Evolutionary conservation across 1,140 invertebrate species (phyloP), one percentile per base, ranked within the genome.

Genomic region (Papilio xuthus): DNA sequence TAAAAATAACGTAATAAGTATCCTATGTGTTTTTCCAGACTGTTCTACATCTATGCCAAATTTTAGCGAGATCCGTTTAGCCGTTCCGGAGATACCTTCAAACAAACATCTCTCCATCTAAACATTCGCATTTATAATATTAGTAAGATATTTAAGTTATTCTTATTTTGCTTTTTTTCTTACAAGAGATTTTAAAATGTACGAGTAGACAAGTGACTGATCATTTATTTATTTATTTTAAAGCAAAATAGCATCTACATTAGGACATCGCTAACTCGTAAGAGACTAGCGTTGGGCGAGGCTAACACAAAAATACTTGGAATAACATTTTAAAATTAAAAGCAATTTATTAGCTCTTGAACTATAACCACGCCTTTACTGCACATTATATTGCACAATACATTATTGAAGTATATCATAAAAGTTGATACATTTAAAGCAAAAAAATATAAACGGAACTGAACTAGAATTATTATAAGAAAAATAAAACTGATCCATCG

Each of bases 341-440:
- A 42, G 8, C 41, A 13, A 47, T 42, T 47, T 70, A 70, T 70
- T 41, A 42, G n/a, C 41, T 28, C 28, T 72, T 26, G 47, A 72
- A 47, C 42, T 47, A 72, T 32, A 9, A 12, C 70, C 70, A 47
- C 70, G n/a, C 41, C 70, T 47, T n/a, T 41, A 70, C 32, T 70
- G 13, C 7, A n/a, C n/a, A n/a, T 28, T 32, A 32, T 2, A 70
- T 41, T 70, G 15, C 12, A 42, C 23, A 72, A 72, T 72, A 42
- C 42, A 72, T 72, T 72, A 72, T 72, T 72, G 13, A 72, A 72
- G 18, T 20, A n/a, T 18, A 70, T 47, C 69, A 71, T 71, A 72
- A 69, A 37, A 72, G 23, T 72, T 72, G 41, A 50, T 50, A 72
- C 20, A 70, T 70, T 72, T 15, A 72, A 4, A 28, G 23, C n/a